A percentile compares a stretch with the other conserved stretches of the same genome.
Evolutionary conservation across 2,888 invertebrate species (phyloP).

Genomic region (Meteorus colon): DNA sequence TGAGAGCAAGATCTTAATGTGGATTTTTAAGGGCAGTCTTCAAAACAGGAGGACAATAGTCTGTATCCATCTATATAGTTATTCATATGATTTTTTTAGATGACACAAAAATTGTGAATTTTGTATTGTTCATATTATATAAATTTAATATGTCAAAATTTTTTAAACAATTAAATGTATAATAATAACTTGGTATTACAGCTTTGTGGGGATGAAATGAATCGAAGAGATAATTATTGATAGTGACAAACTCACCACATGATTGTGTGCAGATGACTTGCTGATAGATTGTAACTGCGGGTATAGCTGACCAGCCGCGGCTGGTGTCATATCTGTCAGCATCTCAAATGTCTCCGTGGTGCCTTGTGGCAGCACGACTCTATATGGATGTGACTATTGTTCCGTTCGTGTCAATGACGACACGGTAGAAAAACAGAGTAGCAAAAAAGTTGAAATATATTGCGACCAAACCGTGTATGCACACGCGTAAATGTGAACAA

Average conservation of each 20-base stretch:
- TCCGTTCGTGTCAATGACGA: not conserved
- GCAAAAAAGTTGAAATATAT: not conserved
- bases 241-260: constrained; percentile 69
- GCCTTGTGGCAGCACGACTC: constrained; percentile 46
- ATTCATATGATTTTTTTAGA: no score
- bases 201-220: not conserved
- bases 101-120: no score
- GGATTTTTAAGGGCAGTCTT: not conserved
- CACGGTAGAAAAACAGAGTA: not conserved
- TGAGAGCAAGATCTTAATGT: not conserved
- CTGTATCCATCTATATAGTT: constrained; percentile 45
- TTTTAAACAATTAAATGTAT: not conserved
- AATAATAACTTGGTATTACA: not conserved
- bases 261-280: constrained; percentile 70
- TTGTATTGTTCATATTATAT: no score
- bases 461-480: not conserved
- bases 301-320: constrained; percentile 73
- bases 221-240: not conserved
- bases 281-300: constrained; percentile 71
- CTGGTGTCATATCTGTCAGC: constrained; percentile 74
- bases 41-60: constrained; percentile 45
- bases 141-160: no score
- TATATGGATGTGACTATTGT: constrained; percentile 17
- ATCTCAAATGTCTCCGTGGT: constrained; percentile 60
- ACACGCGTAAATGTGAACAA: not conserved